Conservation (phyloP, 2,888 invertebrate species). For the Meiosimyza decipiens region DNA sequence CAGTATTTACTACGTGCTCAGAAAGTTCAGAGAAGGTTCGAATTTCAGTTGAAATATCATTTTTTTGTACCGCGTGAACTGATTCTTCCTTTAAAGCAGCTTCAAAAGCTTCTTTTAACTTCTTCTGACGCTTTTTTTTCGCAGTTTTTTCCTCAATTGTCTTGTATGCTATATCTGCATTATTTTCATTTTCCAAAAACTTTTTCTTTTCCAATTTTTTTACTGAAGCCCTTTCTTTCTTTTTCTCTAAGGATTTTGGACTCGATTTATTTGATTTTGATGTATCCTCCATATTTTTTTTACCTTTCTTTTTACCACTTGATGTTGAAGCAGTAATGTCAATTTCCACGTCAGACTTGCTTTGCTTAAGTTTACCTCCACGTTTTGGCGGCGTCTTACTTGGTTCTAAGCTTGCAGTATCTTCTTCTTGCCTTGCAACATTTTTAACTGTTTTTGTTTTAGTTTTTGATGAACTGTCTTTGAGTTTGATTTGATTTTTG, state of each 20-base stretch:
- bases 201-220: conserved; percentile 38
- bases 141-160: conserved; percentile 43
- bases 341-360: neutral
- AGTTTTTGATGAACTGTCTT: no score
- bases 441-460: no score
- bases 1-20: neutral
- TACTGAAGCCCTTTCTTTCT: conserved; percentile 12
- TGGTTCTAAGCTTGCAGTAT: neutral
- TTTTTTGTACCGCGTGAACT: conserved; percentile 4
- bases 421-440: no score
- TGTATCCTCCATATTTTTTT: conserved; percentile 13
- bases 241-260: conserved; percentile 25
- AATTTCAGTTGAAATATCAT: neutral
- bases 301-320: conserved; percentile 22
- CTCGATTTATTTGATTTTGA: conserved; percentile 14
- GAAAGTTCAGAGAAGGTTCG: no score
- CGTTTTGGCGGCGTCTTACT: conserved; percentile 10
- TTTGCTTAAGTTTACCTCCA: conserved; percentile 12
- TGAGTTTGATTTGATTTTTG: no score
- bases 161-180: conserved; percentile 5
- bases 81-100: conserved; percentile 42
- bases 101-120: conserved; percentile 48
- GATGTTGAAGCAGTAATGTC: neutral
- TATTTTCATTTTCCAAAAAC: conserved; percentile 34
- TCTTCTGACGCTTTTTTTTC: conserved; percentile 48